phyloP scores from a whole-genome alignment of 2,113 vertebrate species.

The Myotis lucifugus region DNA sequence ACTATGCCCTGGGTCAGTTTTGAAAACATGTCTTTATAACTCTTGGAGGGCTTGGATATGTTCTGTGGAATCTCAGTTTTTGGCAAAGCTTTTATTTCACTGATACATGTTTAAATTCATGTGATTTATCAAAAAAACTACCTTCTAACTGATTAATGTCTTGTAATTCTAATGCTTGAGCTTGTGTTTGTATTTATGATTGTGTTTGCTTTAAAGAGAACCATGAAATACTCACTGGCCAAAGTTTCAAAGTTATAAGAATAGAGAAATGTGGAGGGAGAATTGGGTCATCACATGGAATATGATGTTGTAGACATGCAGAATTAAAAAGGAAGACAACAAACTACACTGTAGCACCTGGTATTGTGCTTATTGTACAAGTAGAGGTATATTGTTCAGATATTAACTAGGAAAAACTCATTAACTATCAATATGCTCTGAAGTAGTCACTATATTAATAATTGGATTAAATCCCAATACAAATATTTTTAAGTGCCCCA shows the following conservation, averaged over 20 bases:
- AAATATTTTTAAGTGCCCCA: not conserved
- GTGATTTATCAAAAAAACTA: not conserved
- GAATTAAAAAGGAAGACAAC: not conserved
- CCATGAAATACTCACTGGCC: not conserved
- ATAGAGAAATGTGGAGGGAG: not conserved
- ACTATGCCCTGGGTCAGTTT: not conserved
- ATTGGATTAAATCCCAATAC: not conserved
- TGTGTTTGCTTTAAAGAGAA: not conserved
- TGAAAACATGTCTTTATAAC: not conserved
- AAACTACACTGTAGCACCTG: not conserved
- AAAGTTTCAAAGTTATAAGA: not conserved
- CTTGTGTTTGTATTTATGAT: not conserved
- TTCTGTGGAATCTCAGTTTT: not conserved
- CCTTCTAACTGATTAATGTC: not conserved
- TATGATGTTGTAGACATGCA: not conserved
- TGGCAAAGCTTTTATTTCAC: conserved; percentile 2
- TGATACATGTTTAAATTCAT: not conserved
- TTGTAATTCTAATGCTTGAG: not conserved
- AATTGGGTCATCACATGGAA: not conserved
- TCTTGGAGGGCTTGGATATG: not conserved
- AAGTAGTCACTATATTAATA: conserved; percentile 7
- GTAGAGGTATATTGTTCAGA: not conserved
- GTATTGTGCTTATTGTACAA: not conserved
- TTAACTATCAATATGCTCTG: not conserved
- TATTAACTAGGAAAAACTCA: not conserved